Evolutionary conservation across 2,888 invertebrate genomes (phyloP), one percentile per base, ranked within the genome.

Genomic region (Perithous albicinctus): DNA sequence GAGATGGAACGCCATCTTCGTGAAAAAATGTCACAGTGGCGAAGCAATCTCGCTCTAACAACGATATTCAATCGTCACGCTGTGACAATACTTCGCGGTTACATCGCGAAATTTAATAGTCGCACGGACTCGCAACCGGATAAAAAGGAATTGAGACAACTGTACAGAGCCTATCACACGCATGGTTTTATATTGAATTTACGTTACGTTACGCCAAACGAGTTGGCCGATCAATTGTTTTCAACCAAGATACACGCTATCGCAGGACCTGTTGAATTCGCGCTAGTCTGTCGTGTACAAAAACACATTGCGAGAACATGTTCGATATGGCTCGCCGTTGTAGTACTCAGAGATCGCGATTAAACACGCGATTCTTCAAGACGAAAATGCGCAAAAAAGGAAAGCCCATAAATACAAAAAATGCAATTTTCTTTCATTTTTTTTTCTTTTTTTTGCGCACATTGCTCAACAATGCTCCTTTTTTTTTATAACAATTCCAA

Each of bases 11-110:
- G 89, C 63, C 77, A 85, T 35, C 82, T 92, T 12, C 89, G 87
- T 48, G 90, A 91, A 38, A 88, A 88, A 77, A 80, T 93, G 35
- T 86, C 89, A 0, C 78, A 89, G 20, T 90, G 90, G 90, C 89
- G 92, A 23, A 88, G 88, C 59, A 61, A 84, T 1, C 78, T 89
- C 12, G 89, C 90, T 15, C 80, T 90, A 2, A 88, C 91, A 20
- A 93, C 92, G 3, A 86, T 88, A 51, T 92, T 91, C 66, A 92
- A 93, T 84, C 85, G 90, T 32, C 91, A 92, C 43, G 92, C 91
- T 2, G 87, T 87, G 4, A 84, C 89, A 4, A 84, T 92, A 32
- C 79, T 92, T 10, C 86, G 91, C 15, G 85, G 80, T 35, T 90
- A 89, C 79, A 59, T 92, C 5, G 78, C 82, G 0, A 89, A 89